Percentiles rank a stretch among this genome's conserved stretches.
These are phyloP conservation scores for Rotaria socialis DNA, from an alignment of 2,888 invertebrate genomes.

Conservation along the genomic window DNA sequence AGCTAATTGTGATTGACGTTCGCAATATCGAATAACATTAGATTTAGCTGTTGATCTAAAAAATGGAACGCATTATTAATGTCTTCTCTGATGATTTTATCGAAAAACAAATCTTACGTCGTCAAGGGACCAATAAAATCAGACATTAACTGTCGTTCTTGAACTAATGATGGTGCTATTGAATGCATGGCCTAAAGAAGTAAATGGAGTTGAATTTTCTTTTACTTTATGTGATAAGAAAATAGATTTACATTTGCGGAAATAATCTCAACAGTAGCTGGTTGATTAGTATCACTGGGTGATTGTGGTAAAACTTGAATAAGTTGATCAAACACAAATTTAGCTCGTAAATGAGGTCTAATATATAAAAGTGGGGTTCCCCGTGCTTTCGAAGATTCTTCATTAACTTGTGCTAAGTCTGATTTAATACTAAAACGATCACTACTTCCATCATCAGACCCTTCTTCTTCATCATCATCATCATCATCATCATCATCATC, in stretches of 20 bases:
- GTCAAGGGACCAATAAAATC: constrained; percentile 25
- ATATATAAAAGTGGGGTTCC: constrained; percentile 75
- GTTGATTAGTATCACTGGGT: constrained; percentile 71
- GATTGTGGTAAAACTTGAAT: constrained; percentile 74
- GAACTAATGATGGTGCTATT: background rate
- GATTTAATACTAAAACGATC: constrained; percentile 35
- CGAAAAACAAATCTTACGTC: background rate
- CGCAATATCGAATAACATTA: constrained; percentile 23
- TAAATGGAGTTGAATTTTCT: background rate
- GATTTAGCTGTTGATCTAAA: constrained; percentile 16
- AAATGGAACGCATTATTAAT: background rate
- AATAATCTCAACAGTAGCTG: constrained; percentile 72
- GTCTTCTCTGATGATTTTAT: background rate
- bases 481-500: background rate
- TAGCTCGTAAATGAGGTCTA: constrained; percentile 69
- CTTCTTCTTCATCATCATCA: background rate
- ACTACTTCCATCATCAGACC: background rate
- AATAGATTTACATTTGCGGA: background rate
- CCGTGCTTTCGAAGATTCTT: constrained; percentile 6
- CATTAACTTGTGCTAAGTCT: background rate
- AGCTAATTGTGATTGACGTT: constrained; percentile 9
- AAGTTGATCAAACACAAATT: constrained; percentile 66
- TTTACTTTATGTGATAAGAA: background rate
- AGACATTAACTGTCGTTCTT: constrained; percentile 11
- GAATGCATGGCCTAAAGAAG: background rate